Evolutionary conservation across 2,888 invertebrate species (phyloP).

Genomic region (Homarus gammarus): DNA sequence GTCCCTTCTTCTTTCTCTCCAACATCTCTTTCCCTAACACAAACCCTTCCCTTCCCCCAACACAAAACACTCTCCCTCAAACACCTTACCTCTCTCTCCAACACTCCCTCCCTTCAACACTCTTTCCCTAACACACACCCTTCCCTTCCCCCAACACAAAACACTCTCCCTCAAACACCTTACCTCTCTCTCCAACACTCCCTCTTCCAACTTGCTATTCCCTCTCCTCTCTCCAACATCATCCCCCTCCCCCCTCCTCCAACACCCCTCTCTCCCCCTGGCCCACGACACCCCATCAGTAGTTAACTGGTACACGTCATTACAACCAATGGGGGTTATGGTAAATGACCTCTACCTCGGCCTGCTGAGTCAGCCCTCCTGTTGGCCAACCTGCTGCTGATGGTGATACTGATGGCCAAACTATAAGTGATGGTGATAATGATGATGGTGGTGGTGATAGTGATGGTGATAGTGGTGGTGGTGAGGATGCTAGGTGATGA

Average conservation of each 20-base stretch:
- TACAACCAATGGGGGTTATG: constrained; percentile 59
- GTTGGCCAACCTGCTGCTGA: background rate
- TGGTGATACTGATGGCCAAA: background rate
- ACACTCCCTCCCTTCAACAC: background rate
- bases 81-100: background rate
- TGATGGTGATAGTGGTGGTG: constrained; percentile 4
- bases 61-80: background rate
- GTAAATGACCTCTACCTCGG: constrained; percentile 28
- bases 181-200: background rate
- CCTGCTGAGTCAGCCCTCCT: constrained; percentile 44
- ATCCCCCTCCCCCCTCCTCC: background rate
- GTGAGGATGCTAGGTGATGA: background rate
- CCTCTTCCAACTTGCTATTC: background rate
- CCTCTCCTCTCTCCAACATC: background rate
- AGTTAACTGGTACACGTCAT: constrained; percentile 61
- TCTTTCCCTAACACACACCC: background rate
- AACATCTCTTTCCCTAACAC: background rate
- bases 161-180: background rate
- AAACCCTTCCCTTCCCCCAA: background rate
- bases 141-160: background rate
- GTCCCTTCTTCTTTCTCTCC: background rate
- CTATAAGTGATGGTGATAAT: background rate
- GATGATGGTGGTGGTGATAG: constrained; percentile 4
- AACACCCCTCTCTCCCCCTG: background rate
- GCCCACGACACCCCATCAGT: constrained; percentile 43